phyloP scores from a whole-genome alignment of 2,113 vertebrate species.

The Nesoenas mayeri region DNA sequence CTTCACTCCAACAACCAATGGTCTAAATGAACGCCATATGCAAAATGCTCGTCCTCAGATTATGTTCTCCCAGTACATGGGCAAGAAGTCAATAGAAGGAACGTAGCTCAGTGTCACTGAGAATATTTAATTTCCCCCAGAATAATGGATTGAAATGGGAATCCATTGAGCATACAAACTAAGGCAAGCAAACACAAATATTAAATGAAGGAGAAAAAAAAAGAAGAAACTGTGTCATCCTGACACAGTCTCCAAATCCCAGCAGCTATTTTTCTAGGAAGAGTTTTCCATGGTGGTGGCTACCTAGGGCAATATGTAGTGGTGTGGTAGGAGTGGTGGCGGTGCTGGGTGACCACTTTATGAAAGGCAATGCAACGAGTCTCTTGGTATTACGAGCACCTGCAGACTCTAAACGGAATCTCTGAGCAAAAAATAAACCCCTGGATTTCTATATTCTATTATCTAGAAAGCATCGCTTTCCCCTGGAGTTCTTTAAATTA shows the following conservation, averaged over 20 bases:
- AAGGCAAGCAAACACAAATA: not conserved
- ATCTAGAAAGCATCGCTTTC: not conserved
- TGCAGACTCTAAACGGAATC: constrained; percentile 7
- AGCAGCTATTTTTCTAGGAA: not conserved
- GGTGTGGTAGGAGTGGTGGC: not conserved
- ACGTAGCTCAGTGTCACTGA: not conserved
- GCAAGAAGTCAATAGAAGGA: not conserved
- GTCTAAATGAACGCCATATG: not conserved
- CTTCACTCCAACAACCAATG: not conserved
- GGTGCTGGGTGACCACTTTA: not conserved
- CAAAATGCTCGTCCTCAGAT: not conserved
- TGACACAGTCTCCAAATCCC: not conserved
- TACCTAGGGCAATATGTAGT: not conserved
- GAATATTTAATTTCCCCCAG: not conserved
- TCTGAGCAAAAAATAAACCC: not conserved
- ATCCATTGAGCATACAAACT: not conserved
- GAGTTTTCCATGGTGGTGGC: not conserved
- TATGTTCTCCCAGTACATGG: not conserved
- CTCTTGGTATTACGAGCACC: not conserved
- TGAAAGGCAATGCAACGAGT: not conserved
- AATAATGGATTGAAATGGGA: not conserved
- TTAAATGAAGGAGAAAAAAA: not conserved
- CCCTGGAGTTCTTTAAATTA: not conserved
- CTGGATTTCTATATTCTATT: not conserved
- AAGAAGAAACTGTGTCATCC: not conserved